Evolutionary conservation across 2,888 invertebrate species (phyloP).

Genomic region (Prosopocoilus inquinatus): DNA sequence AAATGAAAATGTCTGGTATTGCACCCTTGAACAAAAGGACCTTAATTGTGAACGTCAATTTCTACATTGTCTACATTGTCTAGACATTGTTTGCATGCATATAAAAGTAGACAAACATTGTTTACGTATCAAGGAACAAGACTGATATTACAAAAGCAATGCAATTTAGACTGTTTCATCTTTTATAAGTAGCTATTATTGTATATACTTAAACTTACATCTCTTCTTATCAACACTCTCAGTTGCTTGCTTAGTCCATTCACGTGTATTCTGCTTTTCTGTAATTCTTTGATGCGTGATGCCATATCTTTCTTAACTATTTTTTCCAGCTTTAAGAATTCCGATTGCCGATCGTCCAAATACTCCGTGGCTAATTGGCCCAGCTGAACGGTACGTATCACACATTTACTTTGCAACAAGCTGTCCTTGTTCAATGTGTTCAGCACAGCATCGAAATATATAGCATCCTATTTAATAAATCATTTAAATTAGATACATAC

Average conservation of each 20-base stretch:
- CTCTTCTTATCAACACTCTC: slow-evolving; percentile 50
- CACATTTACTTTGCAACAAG: slow-evolving; percentile 59
- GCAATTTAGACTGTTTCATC: too few relatives aligned
- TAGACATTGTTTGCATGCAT: too few relatives aligned
- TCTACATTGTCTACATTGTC: too few relatives aligned
- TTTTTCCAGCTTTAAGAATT: slow-evolving; percentile 59
- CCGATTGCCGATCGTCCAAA: slow-evolving; percentile 61
- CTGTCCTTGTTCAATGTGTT: slow-evolving; percentile 60
- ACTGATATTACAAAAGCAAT: background rate
- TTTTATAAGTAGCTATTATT: too few relatives aligned
- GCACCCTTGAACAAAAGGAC: too few relatives aligned
- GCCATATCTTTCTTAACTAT: slow-evolving; percentile 64
- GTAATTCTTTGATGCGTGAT: slow-evolving; percentile 58
- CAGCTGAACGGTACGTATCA: slow-evolving; percentile 63
- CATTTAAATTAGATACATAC: background rate
- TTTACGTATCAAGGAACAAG: background rate
- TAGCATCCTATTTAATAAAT: slow-evolving; percentile 56
- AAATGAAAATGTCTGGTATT: too few relatives aligned
- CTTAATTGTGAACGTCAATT: too few relatives aligned
- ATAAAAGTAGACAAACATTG: too few relatives aligned
- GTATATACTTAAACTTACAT: slow-evolving; percentile 40
- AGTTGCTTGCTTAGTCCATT: slow-evolving; percentile 48
- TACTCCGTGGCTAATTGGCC: slow-evolving; percentile 68
- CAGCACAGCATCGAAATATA: slow-evolving; percentile 63
- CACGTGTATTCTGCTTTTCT: slow-evolving; percentile 50